Base-by-base conservation (phyloP, 2,797 vertebrate species). In the Hippoglossus hippoglossus region DNA sequence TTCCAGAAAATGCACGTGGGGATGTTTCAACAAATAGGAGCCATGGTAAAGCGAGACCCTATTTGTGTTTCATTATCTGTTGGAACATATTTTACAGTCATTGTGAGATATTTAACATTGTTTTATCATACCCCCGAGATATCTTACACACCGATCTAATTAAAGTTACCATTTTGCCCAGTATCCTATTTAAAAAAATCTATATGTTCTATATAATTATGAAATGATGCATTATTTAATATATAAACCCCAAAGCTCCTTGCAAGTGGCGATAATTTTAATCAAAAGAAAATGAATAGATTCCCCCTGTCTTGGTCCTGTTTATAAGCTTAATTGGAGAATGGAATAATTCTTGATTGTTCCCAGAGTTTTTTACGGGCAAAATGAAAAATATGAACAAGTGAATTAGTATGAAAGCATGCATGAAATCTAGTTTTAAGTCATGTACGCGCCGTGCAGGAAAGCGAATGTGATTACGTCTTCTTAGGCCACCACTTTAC, bases 121-220 rank as follows among this genome's bases (percentile, higher is more conserved):
- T 94, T 94, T 94, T 94, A 94, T 94, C 92, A 93, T 92, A 94
- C 93, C 94, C 94, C 85, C 84, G 93, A 94, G 94, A 95, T 94
- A 94, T 95, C 92, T 93, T 94, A 95, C 92, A 93, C 91, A 92
- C 89, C 81, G 78, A 94, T 95, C 93, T 95, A 95, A 95, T 95
- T 95, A 95, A 94, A 94, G 89, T 79, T 89, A 92, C 89, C 82
- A 89, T 91, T 94, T 91, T 94, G 88, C 93, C 91, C 84, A 73
- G 89, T 92, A 92, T 94, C 91, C 93, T 90, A 93, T 94, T 95
- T 93, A 95, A 91, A 95, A 94, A 95, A 94, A 94, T 94, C 93
- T 94, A 95, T 95, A 94, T 94, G 93, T 95, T 94, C 93, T 94
- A 95, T 95, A 95, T 95, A 95, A 95, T 95, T 95, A 95, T 93